Conservation (phyloP, 2,797 vertebrate species). For the Harpagifer antarcticus region DNA sequence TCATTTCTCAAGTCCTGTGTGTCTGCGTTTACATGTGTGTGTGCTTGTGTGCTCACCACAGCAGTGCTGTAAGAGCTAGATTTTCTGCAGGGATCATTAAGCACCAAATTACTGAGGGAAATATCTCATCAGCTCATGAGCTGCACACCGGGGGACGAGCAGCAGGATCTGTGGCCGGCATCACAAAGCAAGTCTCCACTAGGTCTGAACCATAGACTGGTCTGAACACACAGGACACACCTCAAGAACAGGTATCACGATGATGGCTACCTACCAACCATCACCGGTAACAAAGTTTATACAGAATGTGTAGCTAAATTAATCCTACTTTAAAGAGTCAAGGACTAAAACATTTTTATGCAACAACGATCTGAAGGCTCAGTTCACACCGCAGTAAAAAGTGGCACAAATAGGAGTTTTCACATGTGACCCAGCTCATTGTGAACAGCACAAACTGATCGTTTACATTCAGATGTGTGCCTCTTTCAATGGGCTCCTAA, state of each 20-base stretch:
- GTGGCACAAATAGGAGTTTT: too few relatives aligned
- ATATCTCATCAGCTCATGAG: slow-evolving; percentile 13
- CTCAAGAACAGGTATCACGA: background rate
- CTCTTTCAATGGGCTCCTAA: too few relatives aligned
- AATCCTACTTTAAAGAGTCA: background rate
- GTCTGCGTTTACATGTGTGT: background rate
- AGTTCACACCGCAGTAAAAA: too few relatives aligned
- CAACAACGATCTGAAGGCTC: background rate
- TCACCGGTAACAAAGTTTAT: too few relatives aligned
- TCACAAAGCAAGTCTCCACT: too few relatives aligned
- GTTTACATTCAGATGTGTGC: too few relatives aligned
- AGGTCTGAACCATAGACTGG: too few relatives aligned
- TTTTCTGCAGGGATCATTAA: slow-evolving; percentile 21
- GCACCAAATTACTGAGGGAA: slow-evolving; percentile 2
- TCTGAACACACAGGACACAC: too few relatives aligned
- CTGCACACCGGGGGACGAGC: background rate
- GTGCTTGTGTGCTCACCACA: background rate
- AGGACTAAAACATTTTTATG: background rate
- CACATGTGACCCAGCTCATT: too few relatives aligned
- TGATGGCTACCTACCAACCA: background rate
- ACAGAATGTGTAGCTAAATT: background rate
- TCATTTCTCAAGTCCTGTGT: background rate
- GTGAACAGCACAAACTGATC: too few relatives aligned
- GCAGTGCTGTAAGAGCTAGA: slow-evolving; percentile 4
- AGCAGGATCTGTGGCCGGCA: background rate